Conservation (phyloP, 2,888 invertebrate genomes). For the Anorthoa munda region DNA sequence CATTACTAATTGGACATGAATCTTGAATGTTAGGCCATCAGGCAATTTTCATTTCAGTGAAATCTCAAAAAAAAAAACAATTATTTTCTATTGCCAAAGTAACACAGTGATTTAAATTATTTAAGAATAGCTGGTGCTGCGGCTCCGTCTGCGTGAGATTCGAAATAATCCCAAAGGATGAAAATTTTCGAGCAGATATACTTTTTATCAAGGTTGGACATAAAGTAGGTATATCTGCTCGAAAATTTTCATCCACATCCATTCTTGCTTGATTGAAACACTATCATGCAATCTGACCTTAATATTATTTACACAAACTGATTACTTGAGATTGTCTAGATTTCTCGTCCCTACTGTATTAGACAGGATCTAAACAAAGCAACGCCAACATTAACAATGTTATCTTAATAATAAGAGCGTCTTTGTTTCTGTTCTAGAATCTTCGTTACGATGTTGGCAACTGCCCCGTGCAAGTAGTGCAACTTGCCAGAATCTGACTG, state of each 20-base stretch:
- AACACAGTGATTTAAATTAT: no score
- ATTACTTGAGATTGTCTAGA: neutral
- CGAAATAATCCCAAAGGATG: no score
- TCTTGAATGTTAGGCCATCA: neutral
- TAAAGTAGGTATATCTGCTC: no score
- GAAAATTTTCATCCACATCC: no score
- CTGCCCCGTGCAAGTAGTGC: conserved; percentile 66
- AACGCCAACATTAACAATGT: conserved; percentile 47
- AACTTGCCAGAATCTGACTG: conserved; percentile 77
- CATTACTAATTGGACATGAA: neutral
- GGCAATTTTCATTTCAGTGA: neutral
- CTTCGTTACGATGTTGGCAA: conserved; percentile 70
- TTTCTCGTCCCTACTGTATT: neutral
- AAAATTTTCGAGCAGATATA: no score
- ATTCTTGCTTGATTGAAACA: no score
- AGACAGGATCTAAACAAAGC: conserved; percentile 33
- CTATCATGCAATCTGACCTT: no score
- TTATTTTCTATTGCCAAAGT: no score
- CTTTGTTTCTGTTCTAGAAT: conserved; percentile 68
- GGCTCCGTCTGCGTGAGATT: no score
- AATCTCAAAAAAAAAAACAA: neutral
- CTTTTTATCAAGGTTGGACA: no score
- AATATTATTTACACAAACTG: no score
- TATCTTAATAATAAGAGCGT: conserved; percentile 59
- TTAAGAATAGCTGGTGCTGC: no score